Evolutionary conservation across 2,113 vertebrate genomes (phyloP), one percentile per base, ranked within the genome.

Genomic region (Colius striatus): DNA sequence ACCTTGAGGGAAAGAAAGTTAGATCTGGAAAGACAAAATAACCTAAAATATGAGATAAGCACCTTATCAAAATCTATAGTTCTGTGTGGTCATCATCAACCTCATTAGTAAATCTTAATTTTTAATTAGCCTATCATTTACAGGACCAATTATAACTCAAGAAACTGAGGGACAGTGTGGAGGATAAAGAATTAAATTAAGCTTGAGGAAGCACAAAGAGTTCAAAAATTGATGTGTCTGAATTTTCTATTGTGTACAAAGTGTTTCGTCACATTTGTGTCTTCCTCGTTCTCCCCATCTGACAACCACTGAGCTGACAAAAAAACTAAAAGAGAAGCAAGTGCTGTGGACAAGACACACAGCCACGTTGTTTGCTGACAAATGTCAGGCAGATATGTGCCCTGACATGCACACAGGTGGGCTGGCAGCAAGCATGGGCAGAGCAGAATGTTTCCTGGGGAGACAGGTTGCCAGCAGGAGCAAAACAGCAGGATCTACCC

Each of bases 101-200:
- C 68, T 96, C 58, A 89, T 95, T 96, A 95, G 27, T 94, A 96
- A 80, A 94, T 94, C 88, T 96, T 97, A 90, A 98, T 97, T 97
- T 97, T 75, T 67, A 97, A 95, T 96, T 95, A 95, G 76, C 45
- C 75, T 91, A 57, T 87, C 66, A 92, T 96, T 58, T 26, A 14
- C 73, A 88, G 92, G 96, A 95, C 45, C 65, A 68, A 83, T 68
- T 95, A 53, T 82, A 90, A 80, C 16, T 88, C 73, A 63, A 87
- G 89, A 95, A 97, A 90, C 60, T 54, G 79, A 72, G 54, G n/a
- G 0, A 6, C 19, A 16, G 22, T 9, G 11, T 16, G 18, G 15
- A 54, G 26, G 62, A 92, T 63, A 91, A 95, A 73, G 43, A 96
- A 84, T 94, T 84, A 81, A 84, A 96, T 89, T 73, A 90, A 73